Conservation (phyloP, 2,113 vertebrate genomes). For the Syrmaticus mikado region DNA sequence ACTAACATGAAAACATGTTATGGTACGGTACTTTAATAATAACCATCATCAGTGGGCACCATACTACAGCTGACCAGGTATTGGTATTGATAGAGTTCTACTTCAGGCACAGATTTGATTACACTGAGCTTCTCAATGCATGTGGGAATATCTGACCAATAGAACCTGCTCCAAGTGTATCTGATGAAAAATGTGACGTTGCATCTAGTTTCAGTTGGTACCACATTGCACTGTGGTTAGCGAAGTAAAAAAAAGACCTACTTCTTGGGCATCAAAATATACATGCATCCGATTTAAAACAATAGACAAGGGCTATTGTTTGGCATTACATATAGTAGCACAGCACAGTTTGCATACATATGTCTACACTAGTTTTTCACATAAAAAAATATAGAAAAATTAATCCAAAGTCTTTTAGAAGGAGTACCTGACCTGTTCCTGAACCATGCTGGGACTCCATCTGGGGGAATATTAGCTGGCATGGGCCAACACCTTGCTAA, state of each 20-base stretch:
- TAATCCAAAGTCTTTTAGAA: background rate
- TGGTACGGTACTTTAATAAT: background rate
- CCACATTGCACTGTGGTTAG: background rate
- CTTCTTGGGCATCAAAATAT: conserved; percentile 3
- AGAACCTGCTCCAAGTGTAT: background rate
- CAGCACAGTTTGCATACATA: background rate
- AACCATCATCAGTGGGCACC: background rate
- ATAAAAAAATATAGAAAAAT: background rate
- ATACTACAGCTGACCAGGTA: background rate
- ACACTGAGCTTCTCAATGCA: rapidly evolving
- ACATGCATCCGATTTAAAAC: background rate
- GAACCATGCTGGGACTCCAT: background rate
- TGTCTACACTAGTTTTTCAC: background rate
- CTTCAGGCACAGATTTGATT: background rate
- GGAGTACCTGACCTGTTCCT: conserved; percentile 10
- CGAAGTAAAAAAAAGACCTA: background rate
- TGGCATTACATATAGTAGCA: background rate
- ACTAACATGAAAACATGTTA: background rate
- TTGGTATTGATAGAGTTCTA: background rate
- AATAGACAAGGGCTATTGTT: background rate
- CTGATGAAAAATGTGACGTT: background rate
- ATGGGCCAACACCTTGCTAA: background rate
- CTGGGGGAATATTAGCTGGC: background rate
- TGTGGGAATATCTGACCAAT: background rate
- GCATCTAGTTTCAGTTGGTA: background rate